Base-by-base conservation (phyloP, 2,113 vertebrate genomes). In the Pedetes capensis region DNA sequence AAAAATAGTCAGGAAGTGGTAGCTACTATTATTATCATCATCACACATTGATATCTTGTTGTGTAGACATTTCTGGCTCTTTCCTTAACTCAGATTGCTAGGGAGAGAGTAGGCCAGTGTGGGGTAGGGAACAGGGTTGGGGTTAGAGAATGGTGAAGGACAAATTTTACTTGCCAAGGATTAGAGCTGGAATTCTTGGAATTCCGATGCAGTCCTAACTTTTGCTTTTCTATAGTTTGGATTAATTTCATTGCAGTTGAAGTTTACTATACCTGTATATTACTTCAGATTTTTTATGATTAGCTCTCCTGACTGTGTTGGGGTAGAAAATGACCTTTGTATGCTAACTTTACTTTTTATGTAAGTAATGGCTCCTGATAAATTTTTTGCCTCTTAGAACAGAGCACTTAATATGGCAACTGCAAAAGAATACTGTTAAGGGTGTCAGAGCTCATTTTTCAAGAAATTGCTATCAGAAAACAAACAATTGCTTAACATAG, bases 401-500 rank as follows among this genome's bases (percentile, higher is more conserved):
- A 61, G 57, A 81, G 11, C 42, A 27, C 42, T 81, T 87, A 94
- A 82, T 82, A 74, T 93, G 79, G 37, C 16, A 86, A 88, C 49
- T 92, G 29, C 42, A 84, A 90, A 94, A 69, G 34, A 93, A 72
- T 59, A 63, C 53, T 47, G 16, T 86, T 86, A 78, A 79, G 71
- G 20, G 17, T 94, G 59, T 88, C 59, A 92, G 76, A 88, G 25
- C 29, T 88, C 55, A 95, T 88, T 94, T 90, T 85, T 59, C 13
- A 87, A 85, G 82, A 88, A 94, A 96, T 68, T 90, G 20, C 7
- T 87, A 61, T 95, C 47, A 68, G 82, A 96, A 96, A 2, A 90
- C 68, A 87, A 95, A 27, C 49, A 76, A 88, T 87, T 39, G 71
- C 13, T 93, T 83, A 79, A 49, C 61, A 51, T 11, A 79, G 47